These are phyloP conservation scores for Anthopleura sola DNA, from an alignment of 64 coral and sea anemone species.

Conservation along the genomic window DNA sequence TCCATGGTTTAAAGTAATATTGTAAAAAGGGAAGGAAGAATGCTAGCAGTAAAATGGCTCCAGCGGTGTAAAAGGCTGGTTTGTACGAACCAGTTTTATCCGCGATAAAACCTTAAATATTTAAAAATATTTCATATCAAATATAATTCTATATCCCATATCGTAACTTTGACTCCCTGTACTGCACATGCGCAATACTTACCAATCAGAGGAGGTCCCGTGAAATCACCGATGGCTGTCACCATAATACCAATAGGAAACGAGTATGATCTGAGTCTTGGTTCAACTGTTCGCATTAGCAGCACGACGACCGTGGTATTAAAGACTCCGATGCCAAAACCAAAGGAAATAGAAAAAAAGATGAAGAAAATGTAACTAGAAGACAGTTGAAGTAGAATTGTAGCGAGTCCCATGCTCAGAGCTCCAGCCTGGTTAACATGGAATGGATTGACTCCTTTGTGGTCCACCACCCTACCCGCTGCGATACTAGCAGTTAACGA, in stretches of 20 bases:
- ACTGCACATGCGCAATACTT: not conserved
- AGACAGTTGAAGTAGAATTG: slow-evolving; percentile 7
- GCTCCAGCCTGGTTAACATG: slow-evolving; percentile 17
- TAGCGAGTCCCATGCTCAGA: not conserved
- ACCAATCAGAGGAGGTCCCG: slow-evolving; percentile 11
- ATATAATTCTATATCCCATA: too few species aligned
- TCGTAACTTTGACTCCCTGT: too few species aligned
- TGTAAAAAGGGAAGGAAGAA: slow-evolving; percentile 26
- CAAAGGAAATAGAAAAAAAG: not conserved
- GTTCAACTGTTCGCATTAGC: not conserved
- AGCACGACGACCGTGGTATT: slow-evolving; percentile 8
- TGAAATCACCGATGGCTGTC: not conserved
- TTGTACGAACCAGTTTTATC: slow-evolving; percentile 6
- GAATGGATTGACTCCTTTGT: slow-evolving; percentile 6
- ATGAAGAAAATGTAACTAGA: not conserved
- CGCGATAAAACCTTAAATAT: slow-evolving; percentile 26
- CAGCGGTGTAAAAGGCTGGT: slow-evolving; percentile 19
- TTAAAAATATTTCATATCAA: too few species aligned
- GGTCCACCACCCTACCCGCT: not conserved
- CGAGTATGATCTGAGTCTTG: not conserved
- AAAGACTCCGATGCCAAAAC: slow-evolving; percentile 16
- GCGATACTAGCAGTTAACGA: not conserved
- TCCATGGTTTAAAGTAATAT: slow-evolving; percentile 33
- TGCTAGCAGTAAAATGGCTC: not conserved
- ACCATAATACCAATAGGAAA: not conserved